Evolutionary conservation across 2,888 invertebrate genomes (phyloP).

Genomic region (Monopis laevigella): DNA sequence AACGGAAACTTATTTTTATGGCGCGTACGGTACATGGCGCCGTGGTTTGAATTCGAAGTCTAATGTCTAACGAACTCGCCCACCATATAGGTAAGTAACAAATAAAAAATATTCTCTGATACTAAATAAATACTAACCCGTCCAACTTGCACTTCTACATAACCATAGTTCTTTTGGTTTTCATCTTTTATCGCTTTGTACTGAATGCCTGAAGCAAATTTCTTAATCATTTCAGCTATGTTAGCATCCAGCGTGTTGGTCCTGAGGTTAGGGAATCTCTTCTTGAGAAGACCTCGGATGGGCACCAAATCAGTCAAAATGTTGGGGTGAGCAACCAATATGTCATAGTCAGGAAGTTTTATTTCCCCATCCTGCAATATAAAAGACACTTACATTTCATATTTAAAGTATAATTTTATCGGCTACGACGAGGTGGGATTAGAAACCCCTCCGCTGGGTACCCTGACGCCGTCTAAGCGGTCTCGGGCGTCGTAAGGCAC

Average conservation of each 20-base stretch:
- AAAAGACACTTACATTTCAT: no score
- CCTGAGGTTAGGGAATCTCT: conserved; percentile 74
- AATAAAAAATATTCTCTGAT: conserved; percentile 13
- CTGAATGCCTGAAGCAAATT: conserved; percentile 75
- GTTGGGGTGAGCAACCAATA: conserved; percentile 80
- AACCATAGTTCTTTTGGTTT: conserved; percentile 75
- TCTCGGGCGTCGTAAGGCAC: no score
- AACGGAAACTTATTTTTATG: no score
- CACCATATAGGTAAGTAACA: no score
- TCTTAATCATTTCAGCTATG: conserved; percentile 68
- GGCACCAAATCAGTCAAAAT: conserved; percentile 80
- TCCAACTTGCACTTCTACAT: conserved; percentile 73
- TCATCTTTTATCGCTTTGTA: conserved; percentile 75
- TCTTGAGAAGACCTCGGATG: conserved; percentile 81
- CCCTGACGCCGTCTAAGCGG: no score
- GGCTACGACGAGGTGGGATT: no score
- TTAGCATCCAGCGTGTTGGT: conserved; percentile 75
- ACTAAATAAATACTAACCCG: conserved; percentile 55
- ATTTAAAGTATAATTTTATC: no score
- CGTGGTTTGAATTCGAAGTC: no score
- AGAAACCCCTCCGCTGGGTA: no score
- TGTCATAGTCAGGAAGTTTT: conserved; percentile 74
- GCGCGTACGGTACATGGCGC: no score
- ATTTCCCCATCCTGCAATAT: conserved; percentile 76
- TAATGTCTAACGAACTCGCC: no score